Evolutionary conservation across 1,140 invertebrate genomes (phyloP), one percentile per base, ranked within the genome.

Genomic region (Drosophila truncata): DNA sequence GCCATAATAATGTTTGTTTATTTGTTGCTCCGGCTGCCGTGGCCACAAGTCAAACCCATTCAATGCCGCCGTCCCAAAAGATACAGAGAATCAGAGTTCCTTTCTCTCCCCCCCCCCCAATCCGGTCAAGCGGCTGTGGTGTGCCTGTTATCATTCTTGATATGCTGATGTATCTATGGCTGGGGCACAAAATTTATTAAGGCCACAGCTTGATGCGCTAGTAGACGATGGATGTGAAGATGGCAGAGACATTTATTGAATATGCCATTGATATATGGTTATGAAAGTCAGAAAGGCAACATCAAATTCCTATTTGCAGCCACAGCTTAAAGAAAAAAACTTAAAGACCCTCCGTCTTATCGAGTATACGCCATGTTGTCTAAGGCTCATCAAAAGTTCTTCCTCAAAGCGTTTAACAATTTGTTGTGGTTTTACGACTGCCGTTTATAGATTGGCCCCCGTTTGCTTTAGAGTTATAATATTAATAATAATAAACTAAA

Each of bases 1-100:
- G 69, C 46, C 84, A 84, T 87, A 87, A 87, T 84, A 90, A 83
- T 84, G 80, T 87, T 90, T 88, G 84, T 87, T 87, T 87, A 87
- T 87, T 90, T 84, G 80, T 72, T 59, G 41, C 44, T 78, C 35
- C 20, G 25, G 50, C 54, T 77, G 60, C 42, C 42, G 33, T 50
- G 50, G 79, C 60, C 80, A 72, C 60, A 86, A 82, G 83, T 88
- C 84, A 82, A 80, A 85, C 74, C 67, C 60, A 62, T 54, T 37
- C 47, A 33, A 27, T 54, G 60, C 18, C 55, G 65, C 13, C 31
- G 50, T 78, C 69, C 78, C 69, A 64, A 59, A 67, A 73, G 83
- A 73, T 67, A 87, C 76, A 61, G 62, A 55, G 41, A 50, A 50
- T 8, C 76, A 58, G 70, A 50, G 57, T 60, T 79, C 47, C 49